Evolutionary conservation across 2,113 vertebrate species (phyloP).

Genomic region (Mustelus asterias): DNA sequence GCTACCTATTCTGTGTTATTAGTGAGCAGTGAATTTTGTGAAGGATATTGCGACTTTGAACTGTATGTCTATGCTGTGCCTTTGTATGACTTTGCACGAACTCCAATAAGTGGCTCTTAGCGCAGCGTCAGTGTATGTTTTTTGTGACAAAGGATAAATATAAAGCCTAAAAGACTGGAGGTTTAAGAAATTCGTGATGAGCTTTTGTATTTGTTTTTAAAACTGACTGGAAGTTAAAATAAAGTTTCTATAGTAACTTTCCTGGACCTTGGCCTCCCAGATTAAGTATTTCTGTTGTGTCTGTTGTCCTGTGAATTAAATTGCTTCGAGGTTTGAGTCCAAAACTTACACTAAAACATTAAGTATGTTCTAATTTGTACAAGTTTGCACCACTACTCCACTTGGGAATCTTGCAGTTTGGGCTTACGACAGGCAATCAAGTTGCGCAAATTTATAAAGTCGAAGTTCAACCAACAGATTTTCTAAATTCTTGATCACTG

Average conservation of each 20-base stretch:
- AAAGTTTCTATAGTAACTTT: conserved; percentile 95
- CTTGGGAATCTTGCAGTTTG: background rate
- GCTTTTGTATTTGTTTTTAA: conserved; percentile 82
- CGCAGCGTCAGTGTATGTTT: conserved; percentile 75
- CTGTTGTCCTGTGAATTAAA: conserved; percentile 22
- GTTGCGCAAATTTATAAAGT: conserved; percentile 2
- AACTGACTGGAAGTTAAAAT: conserved; percentile 85
- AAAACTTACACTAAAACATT: background rate
- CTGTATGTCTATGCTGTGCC: conserved; percentile 83
- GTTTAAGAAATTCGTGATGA: conserved; percentile 81
- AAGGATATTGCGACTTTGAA: conserved; percentile 71
- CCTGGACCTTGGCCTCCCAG: conserved; percentile 38
- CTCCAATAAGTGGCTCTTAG: conserved; percentile 73
- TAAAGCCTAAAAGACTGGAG: conserved; percentile 71
- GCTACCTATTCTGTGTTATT: conserved; percentile 73
- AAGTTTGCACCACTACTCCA: background rate
- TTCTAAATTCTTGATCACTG: background rate
- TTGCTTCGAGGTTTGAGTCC: background rate
- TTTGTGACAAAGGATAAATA: conserved; percentile 69
- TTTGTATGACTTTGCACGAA: conserved; percentile 81
- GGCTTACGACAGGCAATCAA: background rate
- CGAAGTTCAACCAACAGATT: background rate
- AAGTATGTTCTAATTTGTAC: background rate
- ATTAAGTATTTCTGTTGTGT: conserved; percentile 10
- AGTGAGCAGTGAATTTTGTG: conserved; percentile 81